These are phyloP conservation scores for honey bee (Apis mellifera) DNA, from an alignment of 1,140 invertebrate genomes.

Conservation along the genomic window Amel_HAv3.1 CM009935.2:12119001-12119500, in stretches of 20 bases:
- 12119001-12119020: conserved; percentile 52
- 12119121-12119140: neutral
- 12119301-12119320: no score
- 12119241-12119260: no score
- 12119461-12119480: neutral
- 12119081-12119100: no score
- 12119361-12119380: neutral
- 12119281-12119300: neutral
- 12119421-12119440: neutral
- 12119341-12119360: neutral
- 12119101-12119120: no score
- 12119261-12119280: neutral
- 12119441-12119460: neutral
- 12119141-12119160: conserved; percentile 24
- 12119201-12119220: neutral
- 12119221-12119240: neutral
- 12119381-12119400: neutral
- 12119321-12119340: neutral
- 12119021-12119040: conserved; percentile 40
- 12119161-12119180: conserved; percentile 43
- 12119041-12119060: conserved; percentile 29
- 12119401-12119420: neutral
- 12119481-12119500: conserved; percentile 9
- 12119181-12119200: conserved; percentile 21
- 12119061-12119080: neutral